Conservation (phyloP, 1,140 invertebrate genomes). For the Bombus picipes region DNA sequence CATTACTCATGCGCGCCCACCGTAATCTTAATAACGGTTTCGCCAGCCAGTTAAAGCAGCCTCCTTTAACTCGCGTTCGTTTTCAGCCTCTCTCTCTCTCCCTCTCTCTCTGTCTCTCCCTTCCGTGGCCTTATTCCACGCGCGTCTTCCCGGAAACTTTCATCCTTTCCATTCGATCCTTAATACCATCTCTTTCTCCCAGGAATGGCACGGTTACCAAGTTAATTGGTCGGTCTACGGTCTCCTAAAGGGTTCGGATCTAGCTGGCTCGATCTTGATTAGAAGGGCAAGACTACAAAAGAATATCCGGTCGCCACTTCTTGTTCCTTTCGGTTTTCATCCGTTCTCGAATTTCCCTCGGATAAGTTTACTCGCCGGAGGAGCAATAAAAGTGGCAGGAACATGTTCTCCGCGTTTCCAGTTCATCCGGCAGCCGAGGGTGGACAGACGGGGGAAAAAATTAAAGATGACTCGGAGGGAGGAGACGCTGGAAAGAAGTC, state of each 20-base stretch:
- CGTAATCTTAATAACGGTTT: conserved; percentile 73
- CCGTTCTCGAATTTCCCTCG: neutral
- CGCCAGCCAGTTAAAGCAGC: conserved; percentile 38
- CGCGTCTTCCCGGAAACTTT: too few species aligned
- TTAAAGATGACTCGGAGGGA: neutral
- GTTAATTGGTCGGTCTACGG: neutral
- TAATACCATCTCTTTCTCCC: neutral
- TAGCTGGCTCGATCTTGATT: neutral
- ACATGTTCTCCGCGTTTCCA: neutral
- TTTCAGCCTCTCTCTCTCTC: neutral
- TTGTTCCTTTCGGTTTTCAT: neutral
- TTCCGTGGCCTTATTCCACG: neutral
- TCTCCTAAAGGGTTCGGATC: neutral
- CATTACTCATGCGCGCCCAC: conserved; percentile 67
- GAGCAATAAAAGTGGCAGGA: neutral
- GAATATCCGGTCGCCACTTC: neutral
- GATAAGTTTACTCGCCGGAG: neutral
- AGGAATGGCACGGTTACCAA: neutral
- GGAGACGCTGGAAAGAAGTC: neutral
- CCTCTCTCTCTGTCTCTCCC: neutral
- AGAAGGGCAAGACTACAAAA: neutral
- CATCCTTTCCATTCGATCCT: neutral
- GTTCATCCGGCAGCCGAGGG: neutral
- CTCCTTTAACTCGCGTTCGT: neutral
- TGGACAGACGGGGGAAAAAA: neutral